Base-by-base conservation (phyloP, 2,797 vertebrate species). In the Acanthopagrus latus region DNA sequence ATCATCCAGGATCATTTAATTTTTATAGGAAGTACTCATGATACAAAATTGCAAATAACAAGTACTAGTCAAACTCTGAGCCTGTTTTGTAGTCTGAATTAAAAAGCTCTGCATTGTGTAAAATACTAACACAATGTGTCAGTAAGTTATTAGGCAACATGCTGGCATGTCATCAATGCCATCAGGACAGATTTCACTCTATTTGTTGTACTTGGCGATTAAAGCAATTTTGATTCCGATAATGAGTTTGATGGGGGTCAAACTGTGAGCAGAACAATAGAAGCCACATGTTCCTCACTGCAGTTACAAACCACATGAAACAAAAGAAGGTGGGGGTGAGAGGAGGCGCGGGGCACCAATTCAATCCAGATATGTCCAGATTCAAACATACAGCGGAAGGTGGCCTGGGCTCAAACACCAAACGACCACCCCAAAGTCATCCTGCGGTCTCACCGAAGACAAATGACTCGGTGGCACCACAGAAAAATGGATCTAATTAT, bases 391-490 rank as follows among this genome's bases (percentile, higher is more conserved):
- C 76, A 84, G 86, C 62, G 63, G 90, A 87, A 86, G 90, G 86
- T 92, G 85, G 90, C 86, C 84, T 20, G 64, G 50, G 62, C 85
- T 88, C 73, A 91, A 91, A 86, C 82, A 80, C 84, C 76, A 84
- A 85, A 76, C 84, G 91, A 94, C 94, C 94, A 94, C 94, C 93
- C 91, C 84, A 91, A 90, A 90, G 83, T 80, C 87, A 76, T 72
- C 76, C 85, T 86, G 84, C 56, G 90, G 91, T 91, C 79, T 81
- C 64, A n/a, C 74, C 64, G 38, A 91, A 94, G 93, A 95, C 84
- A 93, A 94, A 95, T 94, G 89, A 80, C 73, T 87, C 27, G 23
- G 78, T 88, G 74, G 90, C 89, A 92, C 88, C 85, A 57, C 77
- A 85, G 79, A 71, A 89, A 91, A 92, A 91, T 80, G 92, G 80